A percentile compares a stretch with the other conserved stretches of the same genome.
Evolutionary conservation across 2,113 vertebrate genomes (phyloP).

Genomic region (Isichthys henryi): DNA sequence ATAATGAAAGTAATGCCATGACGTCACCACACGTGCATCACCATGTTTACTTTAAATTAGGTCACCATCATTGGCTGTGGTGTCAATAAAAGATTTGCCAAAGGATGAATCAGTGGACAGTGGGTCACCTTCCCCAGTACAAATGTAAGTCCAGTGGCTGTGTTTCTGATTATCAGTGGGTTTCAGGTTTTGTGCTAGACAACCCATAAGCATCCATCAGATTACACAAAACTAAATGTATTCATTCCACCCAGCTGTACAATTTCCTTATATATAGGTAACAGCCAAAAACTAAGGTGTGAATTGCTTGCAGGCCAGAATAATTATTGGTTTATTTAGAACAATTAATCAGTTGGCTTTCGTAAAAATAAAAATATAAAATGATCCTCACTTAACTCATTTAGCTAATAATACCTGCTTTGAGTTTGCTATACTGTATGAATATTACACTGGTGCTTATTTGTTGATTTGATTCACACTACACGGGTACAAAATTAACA

Average conservation of each 20-base stretch:
- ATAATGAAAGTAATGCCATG: not conserved
- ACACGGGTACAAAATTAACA: constrained; percentile 54
- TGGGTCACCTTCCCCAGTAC: not conserved
- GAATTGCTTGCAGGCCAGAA: not conserved
- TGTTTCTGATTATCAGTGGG: not conserved
- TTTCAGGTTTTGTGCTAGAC: constrained; percentile 14
- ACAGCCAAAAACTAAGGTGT: not conserved
- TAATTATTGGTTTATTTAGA: not conserved
- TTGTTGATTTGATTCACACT: constrained; percentile 44
- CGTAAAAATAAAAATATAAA: constrained; percentile 5
- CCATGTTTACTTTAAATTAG: not conserved
- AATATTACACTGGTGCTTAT: constrained; percentile 32
- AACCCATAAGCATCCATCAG: not conserved
- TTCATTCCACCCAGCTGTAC: not conserved
- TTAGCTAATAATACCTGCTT: constrained; percentile 12
- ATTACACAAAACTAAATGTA: not conserved
- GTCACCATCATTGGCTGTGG: not conserved
- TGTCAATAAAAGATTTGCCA: not conserved
- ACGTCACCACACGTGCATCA: not conserved
- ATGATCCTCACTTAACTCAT: not conserved
- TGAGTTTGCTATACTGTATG: not conserved
- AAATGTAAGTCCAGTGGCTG: not conserved
- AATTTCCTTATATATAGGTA: not conserved
- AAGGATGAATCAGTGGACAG: not conserved
- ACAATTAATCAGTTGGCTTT: not conserved